These are phyloP conservation scores for Pituophis catenifer DNA, from an alignment of 2,113 vertebrate species.

Conservation along the genomic window DNA sequence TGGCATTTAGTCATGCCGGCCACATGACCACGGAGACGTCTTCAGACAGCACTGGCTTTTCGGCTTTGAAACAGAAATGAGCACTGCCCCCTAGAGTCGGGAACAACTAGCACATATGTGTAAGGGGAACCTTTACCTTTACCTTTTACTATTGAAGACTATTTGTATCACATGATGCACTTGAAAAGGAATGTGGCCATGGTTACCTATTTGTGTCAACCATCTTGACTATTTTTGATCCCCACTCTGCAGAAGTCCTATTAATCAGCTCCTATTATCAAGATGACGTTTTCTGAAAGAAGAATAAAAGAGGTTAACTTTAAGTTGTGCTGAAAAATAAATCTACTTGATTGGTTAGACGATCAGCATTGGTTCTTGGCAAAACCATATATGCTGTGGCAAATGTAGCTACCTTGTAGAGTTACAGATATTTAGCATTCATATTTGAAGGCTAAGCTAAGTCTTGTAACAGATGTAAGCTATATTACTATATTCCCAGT, in stretches of 20 bases:
- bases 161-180: background rate
- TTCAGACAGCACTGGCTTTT: too few species aligned
- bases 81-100: too few species aligned
- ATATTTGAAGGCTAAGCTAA: background rate
- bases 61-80: too few species aligned
- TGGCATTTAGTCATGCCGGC: too few species aligned
- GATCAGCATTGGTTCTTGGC: background rate
- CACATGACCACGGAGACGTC: too few species aligned
- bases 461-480: too few species aligned
- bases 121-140: too few species aligned
- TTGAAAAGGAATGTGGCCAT: background rate
- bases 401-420: background rate
- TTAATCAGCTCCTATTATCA: background rate
- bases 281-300: background rate
- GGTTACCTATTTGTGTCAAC: background rate
- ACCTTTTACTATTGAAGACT: background rate
- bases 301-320: background rate
- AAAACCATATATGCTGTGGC: background rate
- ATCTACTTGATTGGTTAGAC: background rate
- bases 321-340: background rate
- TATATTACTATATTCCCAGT: background rate
- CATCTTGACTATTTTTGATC: background rate
- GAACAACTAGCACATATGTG: too few species aligned
- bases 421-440: background rate
- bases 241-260: background rate